phyloP scores from a whole-genome alignment of 2,888 invertebrate genomes.

The Asteroscopus sphinx region DNA sequence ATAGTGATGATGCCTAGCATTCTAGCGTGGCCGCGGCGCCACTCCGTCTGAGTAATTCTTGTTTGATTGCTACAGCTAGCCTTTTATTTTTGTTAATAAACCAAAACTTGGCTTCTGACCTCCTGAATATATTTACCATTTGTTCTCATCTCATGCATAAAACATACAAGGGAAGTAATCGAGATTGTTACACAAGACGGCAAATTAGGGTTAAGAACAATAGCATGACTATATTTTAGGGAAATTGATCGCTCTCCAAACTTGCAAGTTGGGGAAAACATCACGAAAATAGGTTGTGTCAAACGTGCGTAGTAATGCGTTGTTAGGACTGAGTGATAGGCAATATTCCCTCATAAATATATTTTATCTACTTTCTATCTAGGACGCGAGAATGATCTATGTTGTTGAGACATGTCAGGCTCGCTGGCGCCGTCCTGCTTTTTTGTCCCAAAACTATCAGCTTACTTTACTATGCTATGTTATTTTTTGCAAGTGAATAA shows the following conservation, averaged over 20 bases:
- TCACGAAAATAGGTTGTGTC: conserved; percentile 37
- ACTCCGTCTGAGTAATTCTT: conserved; percentile 53
- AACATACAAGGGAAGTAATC: conserved; percentile 64
- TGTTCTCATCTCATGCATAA: conserved; percentile 73
- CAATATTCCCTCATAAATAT: conserved; percentile 51
- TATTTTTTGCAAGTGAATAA: conserved; percentile 41
- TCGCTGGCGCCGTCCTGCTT: conserved; percentile 66
- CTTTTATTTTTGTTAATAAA: conserved; percentile 56
- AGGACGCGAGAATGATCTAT: conserved; percentile 70
- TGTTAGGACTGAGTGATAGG: conserved; percentile 42
- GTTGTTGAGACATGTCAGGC: conserved; percentile 65
- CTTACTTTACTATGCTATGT: conserved; percentile 35
- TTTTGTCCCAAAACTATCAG: conserved; percentile 56
- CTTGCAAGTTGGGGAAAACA: conserved; percentile 23
- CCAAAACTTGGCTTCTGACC: conserved; percentile 57
- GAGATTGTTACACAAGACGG: conserved; percentile 52
- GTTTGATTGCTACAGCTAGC: conserved; percentile 56
- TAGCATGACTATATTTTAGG: conserved; percentile 47
- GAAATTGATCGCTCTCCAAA: conserved; percentile 41
- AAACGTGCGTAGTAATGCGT: conserved; percentile 29
- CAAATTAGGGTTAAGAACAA: conserved; percentile 57
- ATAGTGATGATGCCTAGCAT: conserved; percentile 50
- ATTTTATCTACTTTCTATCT: conserved; percentile 66
- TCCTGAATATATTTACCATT: conserved; percentile 60
- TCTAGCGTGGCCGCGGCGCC: conserved; percentile 49